These are phyloP conservation scores for Gonatopus flavifemur DNA, from an alignment of 1,140 invertebrate species.

Conservation along the genomic window DNA sequence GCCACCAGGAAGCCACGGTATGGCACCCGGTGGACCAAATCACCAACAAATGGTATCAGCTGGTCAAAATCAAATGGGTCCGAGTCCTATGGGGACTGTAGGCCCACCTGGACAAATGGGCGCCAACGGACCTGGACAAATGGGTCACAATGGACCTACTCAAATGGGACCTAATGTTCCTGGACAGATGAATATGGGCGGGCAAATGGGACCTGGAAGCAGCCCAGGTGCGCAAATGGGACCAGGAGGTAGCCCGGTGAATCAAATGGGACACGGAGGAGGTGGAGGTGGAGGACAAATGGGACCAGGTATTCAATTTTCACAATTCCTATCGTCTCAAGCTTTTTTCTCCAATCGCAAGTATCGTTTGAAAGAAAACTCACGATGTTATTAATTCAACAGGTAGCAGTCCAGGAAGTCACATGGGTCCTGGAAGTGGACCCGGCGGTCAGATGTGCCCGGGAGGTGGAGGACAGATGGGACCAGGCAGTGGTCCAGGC, in stretches of 20 bases:
- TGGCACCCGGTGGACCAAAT: slow-evolving; percentile 31
- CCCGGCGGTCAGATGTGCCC: slow-evolving; percentile 21
- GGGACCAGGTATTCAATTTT: slow-evolving; percentile 6
- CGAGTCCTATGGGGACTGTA: slow-evolving; percentile 20
- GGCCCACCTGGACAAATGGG: slow-evolving; percentile 25
- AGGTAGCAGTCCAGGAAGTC: slow-evolving; percentile 9
- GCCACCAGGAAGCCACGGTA: slow-evolving; percentile 19
- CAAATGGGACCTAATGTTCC: slow-evolving; percentile 30
- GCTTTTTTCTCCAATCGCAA: no score
- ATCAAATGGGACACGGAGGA: slow-evolving; percentile 27
- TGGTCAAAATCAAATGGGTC: slow-evolving; percentile 27
- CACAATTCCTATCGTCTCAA: no score
- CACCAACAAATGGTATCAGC: slow-evolving; percentile 28
- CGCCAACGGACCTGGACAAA: slow-evolving; percentile 23
- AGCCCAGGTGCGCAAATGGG: slow-evolving; percentile 21
- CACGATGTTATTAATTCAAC: no score
- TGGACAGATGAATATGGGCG: slow-evolving; percentile 25
- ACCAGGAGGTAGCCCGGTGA: slow-evolving; percentile 16
- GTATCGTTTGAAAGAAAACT: no score
- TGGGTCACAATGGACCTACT: slow-evolving; percentile 28
- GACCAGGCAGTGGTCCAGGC: slow-evolving; percentile 22
- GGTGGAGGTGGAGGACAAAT: slow-evolving; percentile 9
- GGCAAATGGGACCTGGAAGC: slow-evolving; percentile 30
- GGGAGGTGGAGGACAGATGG: slow-evolving; percentile 23
- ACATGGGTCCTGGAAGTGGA: slow-evolving; percentile 27